These are phyloP conservation scores for Stomatorhinus ivindoensis DNA, from an alignment of 2,113 vertebrate species.

Conservation along the genomic window DNA sequence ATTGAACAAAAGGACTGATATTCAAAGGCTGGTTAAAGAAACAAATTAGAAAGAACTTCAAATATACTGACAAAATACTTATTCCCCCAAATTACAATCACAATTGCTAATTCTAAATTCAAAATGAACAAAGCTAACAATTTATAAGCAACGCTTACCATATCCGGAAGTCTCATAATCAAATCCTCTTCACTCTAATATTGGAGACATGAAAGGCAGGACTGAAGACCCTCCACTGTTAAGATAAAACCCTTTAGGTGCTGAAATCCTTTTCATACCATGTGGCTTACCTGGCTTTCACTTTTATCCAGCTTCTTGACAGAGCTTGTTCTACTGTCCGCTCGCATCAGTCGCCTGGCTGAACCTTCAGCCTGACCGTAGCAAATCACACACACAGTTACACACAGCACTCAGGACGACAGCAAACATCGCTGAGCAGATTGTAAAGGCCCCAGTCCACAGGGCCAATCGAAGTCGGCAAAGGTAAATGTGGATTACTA, in stretches of 20 bases:
- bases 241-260: background rate
- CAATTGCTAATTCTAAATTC: background rate
- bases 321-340: conserved; percentile 56
- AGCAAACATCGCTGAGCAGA: background rate
- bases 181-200: conserved; percentile 53
- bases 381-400: background rate
- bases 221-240: background rate
- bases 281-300: conserved; percentile 51
- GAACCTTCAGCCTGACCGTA: conserved; percentile 49
- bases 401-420: background rate
- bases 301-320: conserved; percentile 43
- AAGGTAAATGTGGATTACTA: background rate
- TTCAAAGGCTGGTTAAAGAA: background rate
- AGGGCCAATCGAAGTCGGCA: background rate
- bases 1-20: background rate
- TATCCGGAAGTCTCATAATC: conserved; percentile 50
- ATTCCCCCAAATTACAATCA: background rate
- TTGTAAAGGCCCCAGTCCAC: background rate
- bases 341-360: conserved; percentile 49
- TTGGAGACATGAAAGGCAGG: background rate
- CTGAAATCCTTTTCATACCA: background rate
- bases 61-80: background rate
- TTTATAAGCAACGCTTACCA: conserved; percentile 42
- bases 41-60: background rate
- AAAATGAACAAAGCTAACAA: background rate